phyloP scores from a whole-genome alignment of 2,113 vertebrate genomes.

The Malaclemys terrapin region DNA sequence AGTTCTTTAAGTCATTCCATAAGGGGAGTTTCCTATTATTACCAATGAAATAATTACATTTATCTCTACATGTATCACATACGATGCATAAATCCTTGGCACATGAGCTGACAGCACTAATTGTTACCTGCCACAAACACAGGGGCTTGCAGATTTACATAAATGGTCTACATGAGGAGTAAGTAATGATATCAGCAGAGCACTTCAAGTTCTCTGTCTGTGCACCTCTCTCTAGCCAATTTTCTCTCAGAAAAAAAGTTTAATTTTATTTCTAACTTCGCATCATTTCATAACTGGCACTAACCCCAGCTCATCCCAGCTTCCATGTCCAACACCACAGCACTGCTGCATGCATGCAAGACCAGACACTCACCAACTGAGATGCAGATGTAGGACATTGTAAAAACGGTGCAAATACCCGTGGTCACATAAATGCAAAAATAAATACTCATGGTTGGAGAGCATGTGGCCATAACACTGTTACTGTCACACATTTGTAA shows the following conservation, averaged over 20 bases:
- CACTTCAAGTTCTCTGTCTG: not conserved
- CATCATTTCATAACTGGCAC: not conserved
- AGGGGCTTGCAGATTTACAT: not conserved
- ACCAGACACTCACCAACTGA: too few species aligned
- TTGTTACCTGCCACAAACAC: conserved; percentile 1
- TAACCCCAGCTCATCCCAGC: not conserved
- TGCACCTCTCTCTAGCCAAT: not conserved
- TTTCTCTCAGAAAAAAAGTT: not conserved
- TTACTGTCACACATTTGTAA: rapidly evolving
- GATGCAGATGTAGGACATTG: rapidly evolving
- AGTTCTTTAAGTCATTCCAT: not conserved
- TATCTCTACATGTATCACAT: not conserved
- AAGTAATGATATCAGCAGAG: not conserved
- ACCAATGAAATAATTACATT: not conserved
- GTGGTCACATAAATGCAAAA: rapidly evolving
- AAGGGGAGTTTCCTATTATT: not conserved
- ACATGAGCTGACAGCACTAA: not conserved
- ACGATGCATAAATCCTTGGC: not conserved
- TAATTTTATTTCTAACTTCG: not conserved
- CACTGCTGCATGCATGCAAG: not conserved
- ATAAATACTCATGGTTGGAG: rapidly evolving
- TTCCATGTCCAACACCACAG: rapidly evolving
- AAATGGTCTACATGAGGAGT: not conserved
- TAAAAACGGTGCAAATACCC: rapidly evolving
- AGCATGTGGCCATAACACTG: not conserved